phyloP scores from a whole-genome alignment of 2,888 invertebrate genomes.

The Isoperla grammatica region DNA sequence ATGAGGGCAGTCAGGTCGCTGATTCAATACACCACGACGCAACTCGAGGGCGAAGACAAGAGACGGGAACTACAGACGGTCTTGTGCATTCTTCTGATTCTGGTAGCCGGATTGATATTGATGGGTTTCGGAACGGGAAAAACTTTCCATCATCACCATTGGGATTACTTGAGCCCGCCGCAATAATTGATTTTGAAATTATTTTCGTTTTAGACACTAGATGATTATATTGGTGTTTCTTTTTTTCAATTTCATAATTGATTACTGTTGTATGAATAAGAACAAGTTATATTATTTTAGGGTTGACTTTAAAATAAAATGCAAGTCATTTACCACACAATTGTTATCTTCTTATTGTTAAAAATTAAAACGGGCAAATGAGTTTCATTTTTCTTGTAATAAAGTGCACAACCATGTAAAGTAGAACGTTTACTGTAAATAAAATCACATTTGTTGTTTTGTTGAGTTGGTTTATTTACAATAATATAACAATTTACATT shows the following conservation, averaged over 20 bases:
- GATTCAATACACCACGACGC: constrained; percentile 28
- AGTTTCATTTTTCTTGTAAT: no score
- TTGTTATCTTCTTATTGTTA: no score
- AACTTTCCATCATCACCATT: constrained; percentile 74
- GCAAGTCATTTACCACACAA: no score
- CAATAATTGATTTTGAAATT: constrained; percentile 5
- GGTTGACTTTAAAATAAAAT: no score
- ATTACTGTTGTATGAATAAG: background rate
- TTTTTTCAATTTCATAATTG: constrained; percentile 6
- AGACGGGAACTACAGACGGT: constrained; percentile 70
- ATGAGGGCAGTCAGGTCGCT: constrained; percentile 46
- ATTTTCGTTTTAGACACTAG: background rate
- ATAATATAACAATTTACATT: no score
- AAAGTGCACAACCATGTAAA: no score
- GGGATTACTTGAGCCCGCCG: constrained; percentile 64
- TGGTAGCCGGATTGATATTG: constrained; percentile 71
- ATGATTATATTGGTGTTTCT: background rate
- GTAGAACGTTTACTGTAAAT: no score
- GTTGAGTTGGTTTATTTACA: no score
- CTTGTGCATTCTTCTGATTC: constrained; percentile 68
- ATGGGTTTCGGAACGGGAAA: constrained; percentile 64
- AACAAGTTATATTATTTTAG: no score
- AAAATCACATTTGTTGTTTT: no score
- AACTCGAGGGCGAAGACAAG: constrained; percentile 48
- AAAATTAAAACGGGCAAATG: no score